Evolutionary conservation across 2,797 vertebrate species (phyloP).

Genomic region (Channa striata): DNA sequence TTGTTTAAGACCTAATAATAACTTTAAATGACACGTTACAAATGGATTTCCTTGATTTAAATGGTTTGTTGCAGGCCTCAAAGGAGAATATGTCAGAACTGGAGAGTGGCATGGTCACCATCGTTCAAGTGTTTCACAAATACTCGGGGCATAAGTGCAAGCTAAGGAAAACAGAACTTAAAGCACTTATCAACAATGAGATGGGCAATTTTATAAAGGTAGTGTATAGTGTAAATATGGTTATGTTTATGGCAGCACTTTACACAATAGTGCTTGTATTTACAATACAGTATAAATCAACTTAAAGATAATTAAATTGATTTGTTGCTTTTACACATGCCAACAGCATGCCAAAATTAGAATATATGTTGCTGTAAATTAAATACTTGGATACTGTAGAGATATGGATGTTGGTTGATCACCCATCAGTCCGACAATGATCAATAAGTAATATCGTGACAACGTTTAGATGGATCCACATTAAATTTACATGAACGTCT

Average conservation of each 20-base stretch:
- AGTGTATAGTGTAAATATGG: conserved; percentile 4
- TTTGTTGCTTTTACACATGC: background rate
- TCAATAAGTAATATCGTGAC: background rate
- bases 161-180: conserved; percentile 83
- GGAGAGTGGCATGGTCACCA: conserved; percentile 78
- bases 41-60: background rate
- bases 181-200: conserved; percentile 83
- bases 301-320: background rate
- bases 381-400: background rate
- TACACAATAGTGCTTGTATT: background rate
- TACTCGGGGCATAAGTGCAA: conserved; percentile 80
- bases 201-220: conserved; percentile 83
- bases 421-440: background rate
- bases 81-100: conserved; percentile 69
- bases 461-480: background rate
- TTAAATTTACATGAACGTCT: background rate
- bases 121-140: conserved; percentile 82
- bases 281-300: background rate
- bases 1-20: background rate
- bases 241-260: conserved; percentile 1
- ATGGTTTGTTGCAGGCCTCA: conserved; percentile 52
- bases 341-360: background rate
- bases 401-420: background rate
- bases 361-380: background rate
- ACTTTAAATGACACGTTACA: background rate